Base-by-base conservation (phyloP, 2,113 vertebrate genomes). In the Forbesichthys papilliferus region DNA sequence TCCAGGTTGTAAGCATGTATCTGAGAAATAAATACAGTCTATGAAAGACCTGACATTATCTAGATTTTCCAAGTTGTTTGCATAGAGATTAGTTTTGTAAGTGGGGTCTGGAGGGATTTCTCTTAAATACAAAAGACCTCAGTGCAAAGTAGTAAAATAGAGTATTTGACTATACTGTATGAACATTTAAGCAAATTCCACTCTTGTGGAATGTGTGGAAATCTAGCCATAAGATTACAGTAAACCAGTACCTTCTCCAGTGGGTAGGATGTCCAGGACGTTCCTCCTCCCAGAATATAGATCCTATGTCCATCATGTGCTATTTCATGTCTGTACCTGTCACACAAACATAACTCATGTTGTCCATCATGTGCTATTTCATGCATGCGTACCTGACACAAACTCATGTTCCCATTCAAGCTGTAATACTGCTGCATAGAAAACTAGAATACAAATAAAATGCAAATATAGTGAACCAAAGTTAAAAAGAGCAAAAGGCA, bases 1-100 rank as follows among this genome's bases (percentile, higher is more conserved):
- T 99, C 98, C 69, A 99, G 93, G 86, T 99, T 99, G 90, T 99
- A 99, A 0, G 97, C 96, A 0, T 99, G 96, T 78, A 99, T 96
- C 98, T 99, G 73, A 36, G 60, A 34, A 78, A 0, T 65, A 1
- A 48, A 14, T 8, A n/a, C 52, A n/a, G 52, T 42, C 36, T 42
- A 42, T 42, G 36, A 27, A 36, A 34, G 20, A 27, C 42, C 3
- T 59, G 46, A 49, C 13, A 9, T 11, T 34, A 9, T 46, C 9
- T 8, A 3, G 14, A 52, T 47, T 59, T 13, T 46, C 61, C 47
- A 42, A 42, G 36, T 8, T 42, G 4, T 42, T 42, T 42, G 36
- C 5, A 6, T 42, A 42, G 36, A 5, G 7, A 42, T 42, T 42
- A 0, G 0, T 42, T 42, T 42, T 42, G 0, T 42, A 1, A 42